Base-by-base conservation (phyloP, 2,113 vertebrate genomes). In the Dendropsophus ebraccatus region DNA sequence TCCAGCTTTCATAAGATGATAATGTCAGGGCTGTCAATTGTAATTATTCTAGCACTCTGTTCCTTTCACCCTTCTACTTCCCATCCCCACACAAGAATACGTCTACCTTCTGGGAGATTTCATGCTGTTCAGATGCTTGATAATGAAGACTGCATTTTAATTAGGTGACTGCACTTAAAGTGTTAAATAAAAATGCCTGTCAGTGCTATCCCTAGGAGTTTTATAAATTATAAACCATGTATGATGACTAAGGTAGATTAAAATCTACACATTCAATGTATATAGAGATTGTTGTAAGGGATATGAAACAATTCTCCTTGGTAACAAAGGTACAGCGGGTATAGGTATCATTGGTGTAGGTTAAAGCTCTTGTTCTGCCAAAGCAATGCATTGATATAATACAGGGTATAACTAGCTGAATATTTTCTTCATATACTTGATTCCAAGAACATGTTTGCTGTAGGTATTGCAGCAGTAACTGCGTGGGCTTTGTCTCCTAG, bases 21-120 rank as follows among this genome's bases (percentile, higher is more conserved):
- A 90, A 92, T 91, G 91, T 91, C 92, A 93, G 86, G 87, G 87
- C 92, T 93, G 93, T 95, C 93, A 92, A 90, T 91, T 92, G 88
- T 91, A 92, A 94, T 95, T 94, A 94, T 88, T 90, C 80, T 84
- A 79, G 87, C 89, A 92, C 90, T 90, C 90, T 91, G 90, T 88
- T 90, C 86, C 88, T 92, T 88, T 88, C 91, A 90, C 90, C 89
- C 78, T 87, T 60, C 47, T 10, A 73, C 76, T 69, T 56, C 49
- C 47, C 35, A 47, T 41, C 77, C 30, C 47, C 65, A 72, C 72
- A 78, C 30, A 87, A 28, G 69, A 86, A 87, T 74, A 35, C 77
- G 74, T 74, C 54, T 62, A 81, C 74, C 67, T 50, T 81, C 77
- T 50, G 65, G 65, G 67, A 86, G 77, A 86, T 35, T 86, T 86